Evolutionary conservation across 2,888 invertebrate genomes (phyloP).

Genomic region (Athalia rosae): DNA sequence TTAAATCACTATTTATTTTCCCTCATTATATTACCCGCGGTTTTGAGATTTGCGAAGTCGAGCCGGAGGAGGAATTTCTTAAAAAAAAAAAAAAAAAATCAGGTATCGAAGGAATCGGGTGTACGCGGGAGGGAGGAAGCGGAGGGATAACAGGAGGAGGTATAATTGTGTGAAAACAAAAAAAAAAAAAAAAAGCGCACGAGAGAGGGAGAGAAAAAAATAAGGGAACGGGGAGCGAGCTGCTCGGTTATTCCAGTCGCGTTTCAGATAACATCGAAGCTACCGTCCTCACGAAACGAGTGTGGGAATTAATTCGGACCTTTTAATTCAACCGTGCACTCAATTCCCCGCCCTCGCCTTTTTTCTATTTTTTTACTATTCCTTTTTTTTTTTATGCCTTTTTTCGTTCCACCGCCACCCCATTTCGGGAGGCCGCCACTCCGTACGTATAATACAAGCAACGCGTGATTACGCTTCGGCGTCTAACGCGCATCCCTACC

Average conservation of each 20-base stretch:
- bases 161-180: slow-evolving; percentile 6
- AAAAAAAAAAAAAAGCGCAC: background rate
- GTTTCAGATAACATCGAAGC: slow-evolving; percentile 39
- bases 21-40: too few relatives aligned
- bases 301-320: slow-evolving; percentile 58
- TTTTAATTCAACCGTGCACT: slow-evolving; percentile 56
- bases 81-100: too few relatives aligned
- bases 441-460: slow-evolving; percentile 2
- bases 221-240: background rate
- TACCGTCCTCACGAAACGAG: slow-evolving; percentile 45
- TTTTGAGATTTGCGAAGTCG: too few relatives aligned
- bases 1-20: too few relatives aligned
- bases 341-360: background rate
- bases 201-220: slow-evolving; percentile 12
- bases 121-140: too few relatives aligned
- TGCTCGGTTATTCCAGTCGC: slow-evolving; percentile 45
- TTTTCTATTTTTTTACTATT: background rate
- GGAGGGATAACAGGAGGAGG: too few relatives aligned
- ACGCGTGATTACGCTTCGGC: slow-evolving; percentile 8
- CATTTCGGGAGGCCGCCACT: background rate
- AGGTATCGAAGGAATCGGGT: too few relatives aligned
- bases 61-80: too few relatives aligned
- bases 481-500: background rate
- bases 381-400: too few relatives aligned
- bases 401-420: too few relatives aligned